Conservation (phyloP, 1,140 invertebrate species). For the Pachyrhynchus sulphureomaculatus region DNA sequence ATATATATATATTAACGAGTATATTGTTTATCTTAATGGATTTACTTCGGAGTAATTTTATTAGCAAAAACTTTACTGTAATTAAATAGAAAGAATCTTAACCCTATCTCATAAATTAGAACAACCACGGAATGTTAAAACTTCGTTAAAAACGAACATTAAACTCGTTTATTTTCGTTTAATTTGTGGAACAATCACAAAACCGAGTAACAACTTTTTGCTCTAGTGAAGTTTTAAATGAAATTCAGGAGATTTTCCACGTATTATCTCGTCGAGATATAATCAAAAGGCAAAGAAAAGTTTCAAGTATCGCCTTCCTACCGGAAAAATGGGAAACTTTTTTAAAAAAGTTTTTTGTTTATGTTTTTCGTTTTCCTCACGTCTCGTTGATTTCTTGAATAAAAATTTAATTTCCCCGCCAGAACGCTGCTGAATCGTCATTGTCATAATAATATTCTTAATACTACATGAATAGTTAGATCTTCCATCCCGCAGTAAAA, state of each 20-base stretch:
- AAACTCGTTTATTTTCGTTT: slow-evolving; percentile 11
- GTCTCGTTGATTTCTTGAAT: no score
- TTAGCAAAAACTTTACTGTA: no score
- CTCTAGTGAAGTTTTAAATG: slow-evolving; percentile 1
- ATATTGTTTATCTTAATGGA: no score
- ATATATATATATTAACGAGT: no score
- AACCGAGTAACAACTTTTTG: slow-evolving; percentile 4
- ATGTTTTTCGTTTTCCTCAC: no score
- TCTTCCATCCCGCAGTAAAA: no score
- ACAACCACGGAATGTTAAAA: background rate
- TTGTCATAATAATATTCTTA: no score
- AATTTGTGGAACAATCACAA: slow-evolving; percentile 13
- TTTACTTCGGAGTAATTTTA: no score
- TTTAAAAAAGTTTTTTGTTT: no score
- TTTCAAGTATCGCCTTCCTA: background rate
- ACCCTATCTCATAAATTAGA: background rate
- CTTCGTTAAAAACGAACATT: background rate
- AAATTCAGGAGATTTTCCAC: slow-evolving; percentile 5
- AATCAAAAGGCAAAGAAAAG: slow-evolving; percentile 3
- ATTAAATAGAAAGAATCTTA: background rate
- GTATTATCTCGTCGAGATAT: slow-evolving; percentile 2
- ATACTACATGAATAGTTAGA: no score
- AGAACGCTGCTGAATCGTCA: no score
- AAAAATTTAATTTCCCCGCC: no score
- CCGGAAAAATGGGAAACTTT: background rate